A percentile compares a stretch with the other conserved stretches of the same genome.
Conservation (phyloP, 2,113 vertebrate species). For the Lophotis ruficrista region DNA sequence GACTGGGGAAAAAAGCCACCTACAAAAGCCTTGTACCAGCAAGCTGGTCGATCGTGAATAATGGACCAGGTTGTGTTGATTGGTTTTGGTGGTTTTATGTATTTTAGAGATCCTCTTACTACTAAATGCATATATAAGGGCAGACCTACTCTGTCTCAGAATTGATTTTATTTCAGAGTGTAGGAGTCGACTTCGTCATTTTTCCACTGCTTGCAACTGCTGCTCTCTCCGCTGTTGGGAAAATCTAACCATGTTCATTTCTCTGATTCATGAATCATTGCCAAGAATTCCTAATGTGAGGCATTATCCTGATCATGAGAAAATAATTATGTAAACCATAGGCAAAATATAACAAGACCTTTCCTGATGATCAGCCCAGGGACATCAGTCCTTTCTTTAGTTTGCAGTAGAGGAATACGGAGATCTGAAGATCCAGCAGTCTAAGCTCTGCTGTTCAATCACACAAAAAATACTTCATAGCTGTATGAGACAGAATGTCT, state of each 20-base stretch:
- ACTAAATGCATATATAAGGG: background rate
- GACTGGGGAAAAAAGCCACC: background rate
- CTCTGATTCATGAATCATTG: background rate
- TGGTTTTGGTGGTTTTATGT: background rate
- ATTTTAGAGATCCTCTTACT: background rate
- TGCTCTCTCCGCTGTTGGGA: background rate
- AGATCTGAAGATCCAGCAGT: background rate
- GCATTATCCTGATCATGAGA: background rate
- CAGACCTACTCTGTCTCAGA: background rate
- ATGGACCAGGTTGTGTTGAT: background rate
- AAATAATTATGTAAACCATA: background rate
- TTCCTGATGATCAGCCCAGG: background rate
- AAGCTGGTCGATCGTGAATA: background rate
- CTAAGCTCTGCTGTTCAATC: background rate
- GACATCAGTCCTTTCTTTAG: background rate
- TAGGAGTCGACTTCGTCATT: background rate
- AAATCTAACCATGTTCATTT: background rate
- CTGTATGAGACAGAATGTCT: background rate
- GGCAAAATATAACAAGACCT: background rate
- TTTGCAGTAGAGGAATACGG: background rate
- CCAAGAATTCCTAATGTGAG: background rate
- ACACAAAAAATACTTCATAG: background rate
- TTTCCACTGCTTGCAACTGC: background rate
- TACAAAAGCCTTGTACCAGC: background rate
- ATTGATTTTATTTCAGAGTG: background rate